Base-by-base conservation (phyloP, 1,140 invertebrate species). In the Drosophila rufa region DNA sequence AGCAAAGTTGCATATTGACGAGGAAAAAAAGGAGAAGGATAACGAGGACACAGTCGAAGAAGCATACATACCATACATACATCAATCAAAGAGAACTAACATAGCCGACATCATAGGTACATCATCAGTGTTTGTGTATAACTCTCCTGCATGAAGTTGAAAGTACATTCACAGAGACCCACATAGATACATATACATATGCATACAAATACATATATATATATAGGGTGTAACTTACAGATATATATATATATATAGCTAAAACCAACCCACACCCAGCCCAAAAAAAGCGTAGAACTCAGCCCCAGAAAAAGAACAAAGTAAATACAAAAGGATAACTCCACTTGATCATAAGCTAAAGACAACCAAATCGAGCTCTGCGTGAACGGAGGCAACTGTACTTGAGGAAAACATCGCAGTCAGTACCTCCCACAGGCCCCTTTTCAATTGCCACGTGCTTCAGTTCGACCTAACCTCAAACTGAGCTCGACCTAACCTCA, bases 61-160 rank as follows among this genome's bases (percentile, higher is more conserved):
- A 79, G 46, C 69, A 89, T 89, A 87, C 84, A 89, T 81, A 90
- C 84, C 84, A 85, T 74, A 84, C 79, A 74, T 80, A 74, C 74
- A 90, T 80, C 84, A 83, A 84, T 81, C 80, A 89, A 90, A 57
- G 69, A 73, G 59, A 80, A 65, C 76, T 69, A 68, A 43, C 53
- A 71, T 55, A 79, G 76, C 69, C 69, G 70, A 79, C 80, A 80
- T 82, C 76, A 82, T 87, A 87, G 83, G 56, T 60, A 62, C 55
- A 74, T 74, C 82, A 87, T 89, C 81, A 90, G 67, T 90, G 78
- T 89, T 80, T 90, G 68, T 84, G 84, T 82, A 77, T 87, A 80
- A 73, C 61, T 73, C 61, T 73, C 77, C 74, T 84, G 85, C 84
- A 90, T 87, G 62, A 74, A 83, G 53, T 62, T 70, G 59, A 84